Evolutionary conservation across 2,797 vertebrate species (phyloP), one percentile per base, ranked within the genome.

Genomic region (Lutra lutra): DNA sequence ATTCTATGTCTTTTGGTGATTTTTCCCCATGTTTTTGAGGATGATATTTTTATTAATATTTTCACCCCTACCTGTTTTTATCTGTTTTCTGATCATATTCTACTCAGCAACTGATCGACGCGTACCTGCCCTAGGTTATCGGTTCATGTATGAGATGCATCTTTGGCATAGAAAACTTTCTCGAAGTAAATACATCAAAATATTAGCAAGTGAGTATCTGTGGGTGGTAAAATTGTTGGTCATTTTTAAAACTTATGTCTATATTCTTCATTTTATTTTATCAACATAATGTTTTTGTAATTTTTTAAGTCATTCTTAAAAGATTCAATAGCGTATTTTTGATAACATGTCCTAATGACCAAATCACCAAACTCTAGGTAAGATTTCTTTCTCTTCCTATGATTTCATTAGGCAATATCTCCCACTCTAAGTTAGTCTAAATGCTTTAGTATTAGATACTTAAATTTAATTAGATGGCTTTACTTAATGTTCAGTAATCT

Each of bases 401-500:
- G 58, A 75, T 73, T 95, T 48, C 93, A 15, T 78, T 66, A 92
- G 48, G 54, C 32, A 82, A 3, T 87, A 85, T 84, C 54, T 90
- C 92, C 89, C 66, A 89, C 18, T 40, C 64, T 85, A 82, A 23
- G 21, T 89, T 93, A 96, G 35, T 90, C 72, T 95, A 94, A 93
- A 88, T 96, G 72, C 35, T 91, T 96, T 46, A 84, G 62, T 95
- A 95, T 86, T 94, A 77, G 21, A 27, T 72, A 72, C 40, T 75
- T 91, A 54, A 14, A 79, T 70, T 56, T 95, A 88, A 68, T 48
- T 80, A 92, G 29, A 56, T 77, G 86, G 21, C 35, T 83, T 96
- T 72, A 68, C 60, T 62, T 62, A 85, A 92, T 79, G 35, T 95
- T 97, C 29, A 70, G 4, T 86, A 89, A 91, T 88, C 46, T 96